phyloP scores from a whole-genome alignment of 2,888 invertebrate genomes.

The Catonia carolina region DNA sequence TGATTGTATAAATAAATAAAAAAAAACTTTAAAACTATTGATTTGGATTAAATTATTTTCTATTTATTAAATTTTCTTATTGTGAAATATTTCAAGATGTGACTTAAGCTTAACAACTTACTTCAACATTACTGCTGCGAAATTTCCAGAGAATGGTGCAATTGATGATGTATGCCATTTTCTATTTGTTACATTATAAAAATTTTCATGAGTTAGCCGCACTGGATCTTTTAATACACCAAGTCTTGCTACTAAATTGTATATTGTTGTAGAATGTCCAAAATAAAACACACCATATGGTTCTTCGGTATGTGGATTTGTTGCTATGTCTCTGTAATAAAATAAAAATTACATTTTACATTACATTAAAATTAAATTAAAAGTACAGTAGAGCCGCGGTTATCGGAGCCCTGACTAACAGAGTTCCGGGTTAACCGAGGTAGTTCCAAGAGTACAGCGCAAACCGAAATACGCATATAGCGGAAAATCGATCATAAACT shows the following conservation, averaged over 20 bases:
- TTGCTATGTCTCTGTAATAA: slow-evolving; percentile 1
- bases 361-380: not conserved
- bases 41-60: too few species aligned
- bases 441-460: too few species aligned
- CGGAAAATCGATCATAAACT: too few species aligned
- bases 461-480: too few species aligned
- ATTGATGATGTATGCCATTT: slow-evolving; percentile 6
- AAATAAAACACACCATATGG: slow-evolving; percentile 5
- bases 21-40: too few species aligned
- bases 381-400: too few species aligned
- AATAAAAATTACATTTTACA: not conserved
- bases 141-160: not conserved
- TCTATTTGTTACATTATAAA: not conserved
- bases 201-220: not conserved
- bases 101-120: too few species aligned
- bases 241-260: slow-evolving; percentile 4
- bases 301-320: not conserved
- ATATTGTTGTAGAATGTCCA: slow-evolving; percentile 5
- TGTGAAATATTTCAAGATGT: too few species aligned
- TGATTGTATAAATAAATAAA: too few species aligned
- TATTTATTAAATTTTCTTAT: too few species aligned
- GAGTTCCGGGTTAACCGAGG: too few species aligned
- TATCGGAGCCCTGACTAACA: too few species aligned
- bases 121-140: slow-evolving; percentile 5
- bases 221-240: not conserved